phyloP scores from a whole-genome alignment of 2,113 vertebrate genomes.

The Pantherophis guttatus region DNA sequence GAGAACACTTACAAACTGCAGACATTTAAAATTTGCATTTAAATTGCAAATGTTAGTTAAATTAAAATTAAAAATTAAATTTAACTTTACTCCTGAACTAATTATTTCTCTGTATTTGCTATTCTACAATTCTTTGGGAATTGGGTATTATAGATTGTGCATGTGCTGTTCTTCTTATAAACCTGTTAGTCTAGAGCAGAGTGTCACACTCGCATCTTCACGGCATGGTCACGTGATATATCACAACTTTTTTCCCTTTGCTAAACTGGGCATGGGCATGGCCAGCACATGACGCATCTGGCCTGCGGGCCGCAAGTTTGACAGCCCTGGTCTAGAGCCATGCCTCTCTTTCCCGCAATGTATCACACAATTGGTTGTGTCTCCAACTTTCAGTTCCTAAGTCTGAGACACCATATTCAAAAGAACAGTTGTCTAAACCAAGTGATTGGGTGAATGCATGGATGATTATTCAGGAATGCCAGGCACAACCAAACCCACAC shows the following conservation, averaged over 20 bases:
- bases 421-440: background rate
- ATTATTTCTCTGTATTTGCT: background rate
- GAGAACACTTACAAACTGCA: background rate
- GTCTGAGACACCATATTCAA: background rate
- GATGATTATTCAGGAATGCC: too few relatives aligned
- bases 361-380: background rate
- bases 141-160: background rate
- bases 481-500: too few relatives aligned
- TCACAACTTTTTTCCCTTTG: too few relatives aligned
- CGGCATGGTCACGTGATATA: fast-evolving
- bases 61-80: background rate
- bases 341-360: background rate
- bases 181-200: background rate
- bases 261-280: too few relatives aligned
- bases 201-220: too few relatives aligned
- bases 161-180: background rate
- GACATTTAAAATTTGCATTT: background rate
- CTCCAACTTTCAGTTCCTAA: background rate
- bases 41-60: background rate
- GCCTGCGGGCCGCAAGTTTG: too few relatives aligned
- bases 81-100: background rate
- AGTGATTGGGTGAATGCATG: too few relatives aligned
- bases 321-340: background rate
- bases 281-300: too few relatives aligned
- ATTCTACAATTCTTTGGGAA: background rate